phyloP scores from a whole-genome alignment of 2,888 invertebrate genomes.

The Synergus itoensis region DNA sequence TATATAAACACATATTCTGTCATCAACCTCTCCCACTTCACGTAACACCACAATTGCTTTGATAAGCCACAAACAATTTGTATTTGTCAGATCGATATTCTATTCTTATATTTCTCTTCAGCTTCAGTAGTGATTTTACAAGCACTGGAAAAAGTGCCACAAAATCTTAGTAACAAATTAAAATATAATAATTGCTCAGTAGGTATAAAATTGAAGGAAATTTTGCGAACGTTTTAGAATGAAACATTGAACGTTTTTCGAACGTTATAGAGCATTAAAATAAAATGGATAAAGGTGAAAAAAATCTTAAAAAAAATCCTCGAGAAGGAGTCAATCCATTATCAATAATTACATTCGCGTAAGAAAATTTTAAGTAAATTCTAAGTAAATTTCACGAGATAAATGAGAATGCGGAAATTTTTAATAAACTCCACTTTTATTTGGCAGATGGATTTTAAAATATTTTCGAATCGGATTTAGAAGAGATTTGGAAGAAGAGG shows the following conservation, averaged over 20 bases:
- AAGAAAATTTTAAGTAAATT: slow-evolving; percentile 6
- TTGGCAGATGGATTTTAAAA: slow-evolving; percentile 85
- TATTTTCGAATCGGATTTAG: slow-evolving; percentile 86
- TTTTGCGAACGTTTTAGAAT: not conserved
- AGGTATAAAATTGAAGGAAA: not conserved
- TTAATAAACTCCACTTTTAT: too few relatives aligned
- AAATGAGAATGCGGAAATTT: not conserved
- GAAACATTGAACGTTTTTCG: not conserved
- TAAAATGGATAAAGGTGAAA: slow-evolving; percentile 78
- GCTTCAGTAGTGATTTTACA: not conserved
- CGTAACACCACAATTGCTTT: not conserved
- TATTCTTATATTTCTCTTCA: not conserved
- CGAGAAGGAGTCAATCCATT: slow-evolving; percentile 83
- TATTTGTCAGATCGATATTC: not conserved
- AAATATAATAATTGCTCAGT: not conserved
- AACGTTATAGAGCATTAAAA: not conserved
- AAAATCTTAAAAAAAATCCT: slow-evolving; percentile 80
- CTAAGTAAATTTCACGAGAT: not conserved
- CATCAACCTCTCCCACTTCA: not conserved
- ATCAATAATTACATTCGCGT: slow-evolving; percentile 84
- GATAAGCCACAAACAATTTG: not conserved
- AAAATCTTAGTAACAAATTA: not conserved
- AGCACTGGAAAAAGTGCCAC: not conserved
- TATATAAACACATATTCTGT: too few relatives aligned
- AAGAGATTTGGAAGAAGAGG: slow-evolving; percentile 85